Evolutionary conservation across 2,113 vertebrate species (phyloP), one percentile per base, ranked within the genome.

Genomic region (Tauraco erythrolophus): DNA sequence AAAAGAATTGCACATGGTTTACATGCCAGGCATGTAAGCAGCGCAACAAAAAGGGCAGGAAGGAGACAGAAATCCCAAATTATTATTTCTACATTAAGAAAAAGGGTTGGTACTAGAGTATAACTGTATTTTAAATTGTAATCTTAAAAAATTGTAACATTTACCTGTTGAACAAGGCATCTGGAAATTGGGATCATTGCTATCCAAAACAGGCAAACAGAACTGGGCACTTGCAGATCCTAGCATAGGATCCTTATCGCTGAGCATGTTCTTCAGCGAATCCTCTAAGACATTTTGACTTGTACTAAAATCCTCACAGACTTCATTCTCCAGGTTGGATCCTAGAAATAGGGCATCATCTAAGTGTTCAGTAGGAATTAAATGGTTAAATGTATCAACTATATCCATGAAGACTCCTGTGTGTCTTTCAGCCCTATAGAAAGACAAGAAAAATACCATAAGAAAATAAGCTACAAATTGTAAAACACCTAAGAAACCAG

Each of bases 231-330:
- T 99, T 98, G 99, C 99, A 98, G 99, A 99, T 98, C 99, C 99
- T 98, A 99, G 99, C 99, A 99, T 99, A 96, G 99, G 99, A 98
- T 99, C 99, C 98, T 99, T 99, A 98, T 99, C 99, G 98, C 99
- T 99, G 97, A 99, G 99, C 99, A 99, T 99, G 98, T 99, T 99
- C 98, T 99, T 99, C 98, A 99, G 98, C 92, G 99, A 99, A 98
- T 99, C 99, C 98, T 99, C 99, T 98, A 99, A 98, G 95, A 97
- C 97, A 98, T 98, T 98, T 95, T 98, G 98, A 98, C 98, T 98
- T 96, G 99, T 89, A 98, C 98, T 99, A 99, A 99, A 99, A 97
- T 99, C 99, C 98, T 99, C 99, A 99, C 99, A 99, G 97, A 99
- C 99, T 99, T 99, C 99, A 99, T 99, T 99, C 98, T 99, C 99